Evolutionary conservation across 2,888 invertebrate species (phyloP).

Genomic region (Macropis europaea): DNA sequence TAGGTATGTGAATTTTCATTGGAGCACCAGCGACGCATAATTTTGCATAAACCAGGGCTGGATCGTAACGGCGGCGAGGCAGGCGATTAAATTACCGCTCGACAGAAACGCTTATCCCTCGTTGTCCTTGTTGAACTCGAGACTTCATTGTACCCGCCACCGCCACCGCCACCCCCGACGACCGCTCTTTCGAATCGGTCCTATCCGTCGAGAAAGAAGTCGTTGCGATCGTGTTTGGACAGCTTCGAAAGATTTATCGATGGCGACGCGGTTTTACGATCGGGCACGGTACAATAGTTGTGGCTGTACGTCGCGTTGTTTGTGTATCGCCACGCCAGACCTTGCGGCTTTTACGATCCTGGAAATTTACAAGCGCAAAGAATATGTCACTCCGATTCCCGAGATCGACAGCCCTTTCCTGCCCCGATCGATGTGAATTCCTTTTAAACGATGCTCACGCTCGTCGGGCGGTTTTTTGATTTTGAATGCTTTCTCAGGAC

Average conservation of each 20-base stretch:
- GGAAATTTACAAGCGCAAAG: conserved; percentile 18
- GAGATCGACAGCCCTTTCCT: conserved; percentile 12
- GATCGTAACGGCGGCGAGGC: conserved; percentile 35
- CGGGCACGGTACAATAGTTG: conserved; percentile 27
- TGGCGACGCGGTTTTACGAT: conserved; percentile 60
- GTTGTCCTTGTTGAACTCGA: conserved; percentile 13
- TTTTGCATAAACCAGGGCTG: conserved; percentile 39
- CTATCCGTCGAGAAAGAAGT: conserved; percentile 24
- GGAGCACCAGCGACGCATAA: conserved; percentile 50
- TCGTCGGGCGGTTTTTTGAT: neutral
- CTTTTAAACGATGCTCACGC: too few species aligned
- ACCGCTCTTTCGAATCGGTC: neutral
- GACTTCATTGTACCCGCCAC: too few species aligned
- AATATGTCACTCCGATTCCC: conserved; percentile 17
- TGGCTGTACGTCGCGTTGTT: conserved; percentile 38
- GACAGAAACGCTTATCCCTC: conserved; percentile 26
- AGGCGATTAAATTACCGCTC: conserved; percentile 44
- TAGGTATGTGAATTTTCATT: conserved; percentile 54
- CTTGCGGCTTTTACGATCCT: conserved; percentile 32
- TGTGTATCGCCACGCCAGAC: conserved; percentile 41
- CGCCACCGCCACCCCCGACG: neutral
- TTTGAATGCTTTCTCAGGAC: neutral
- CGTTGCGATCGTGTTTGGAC: conserved; percentile 69
- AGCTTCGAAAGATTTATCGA: conserved; percentile 71
- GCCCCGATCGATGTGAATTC: too few species aligned